phyloP scores from a whole-genome alignment of 2,797 vertebrate genomes.

The Callimico goeldii region DNA sequence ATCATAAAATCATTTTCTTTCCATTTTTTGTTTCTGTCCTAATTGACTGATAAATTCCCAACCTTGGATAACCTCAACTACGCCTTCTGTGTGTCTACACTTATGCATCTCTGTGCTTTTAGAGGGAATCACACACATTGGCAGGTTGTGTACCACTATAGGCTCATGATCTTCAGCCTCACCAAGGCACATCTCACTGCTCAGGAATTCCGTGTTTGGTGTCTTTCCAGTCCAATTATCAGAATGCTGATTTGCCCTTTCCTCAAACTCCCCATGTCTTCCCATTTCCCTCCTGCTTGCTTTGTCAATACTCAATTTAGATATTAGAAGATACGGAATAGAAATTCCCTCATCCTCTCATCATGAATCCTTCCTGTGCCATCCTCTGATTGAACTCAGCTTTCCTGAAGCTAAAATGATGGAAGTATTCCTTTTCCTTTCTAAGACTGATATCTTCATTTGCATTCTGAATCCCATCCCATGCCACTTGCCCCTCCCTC shows the following conservation, averaged over 20 bases:
- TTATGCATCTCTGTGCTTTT: neutral
- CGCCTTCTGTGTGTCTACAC: constrained; percentile 3
- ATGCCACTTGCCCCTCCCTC: neutral
- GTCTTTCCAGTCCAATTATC: neutral
- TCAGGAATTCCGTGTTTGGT: neutral
- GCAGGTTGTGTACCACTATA: neutral
- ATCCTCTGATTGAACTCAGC: neutral
- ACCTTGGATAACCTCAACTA: neutral
- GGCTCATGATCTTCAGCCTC: neutral
- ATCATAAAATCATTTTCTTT: neutral
- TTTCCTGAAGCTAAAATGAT: neutral
- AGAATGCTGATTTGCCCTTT: neutral
- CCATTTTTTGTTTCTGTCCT: neutral
- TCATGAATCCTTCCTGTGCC: neutral
- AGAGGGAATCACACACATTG: neutral
- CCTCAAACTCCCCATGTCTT: neutral
- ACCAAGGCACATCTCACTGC: neutral
- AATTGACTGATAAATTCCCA: neutral
- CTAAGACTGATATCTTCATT: neutral
- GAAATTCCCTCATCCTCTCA: neutral
- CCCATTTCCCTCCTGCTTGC: neutral
- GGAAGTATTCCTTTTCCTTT: neutral
- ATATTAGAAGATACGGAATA: neutral
- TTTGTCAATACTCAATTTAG: neutral
- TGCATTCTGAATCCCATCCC: neutral